Conservation (phyloP, 64 coral and sea anemone genomes). For the Platygyra sinensis region DNA sequence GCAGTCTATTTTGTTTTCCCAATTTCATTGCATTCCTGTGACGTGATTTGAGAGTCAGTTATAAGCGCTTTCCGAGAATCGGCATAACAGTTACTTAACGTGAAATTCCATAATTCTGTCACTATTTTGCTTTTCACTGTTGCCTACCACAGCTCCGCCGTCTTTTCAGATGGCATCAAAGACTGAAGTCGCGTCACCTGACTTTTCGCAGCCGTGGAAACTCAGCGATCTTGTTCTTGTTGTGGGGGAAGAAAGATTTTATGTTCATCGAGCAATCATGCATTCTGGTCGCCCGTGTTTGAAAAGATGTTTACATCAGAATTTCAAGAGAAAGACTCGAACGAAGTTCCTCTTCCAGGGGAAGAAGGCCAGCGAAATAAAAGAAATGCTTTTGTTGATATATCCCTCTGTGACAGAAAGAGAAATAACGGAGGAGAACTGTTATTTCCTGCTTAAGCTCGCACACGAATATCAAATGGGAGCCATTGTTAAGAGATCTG, state of each 20-base stretch:
- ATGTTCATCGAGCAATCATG: constrained; percentile 57
- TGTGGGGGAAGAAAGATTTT: constrained; percentile 31
- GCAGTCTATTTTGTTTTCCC: too few relatives aligned
- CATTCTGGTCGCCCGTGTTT: constrained; percentile 74
- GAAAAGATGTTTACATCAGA: constrained; percentile 63
- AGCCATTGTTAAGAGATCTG: background rate
- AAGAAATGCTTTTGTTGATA: constrained; percentile 57
- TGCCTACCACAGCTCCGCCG: background rate
- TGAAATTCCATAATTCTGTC: too few relatives aligned
- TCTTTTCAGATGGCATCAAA: background rate
- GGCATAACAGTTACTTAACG: too few relatives aligned
- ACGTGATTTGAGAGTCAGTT: too few relatives aligned
- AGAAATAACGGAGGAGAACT: constrained; percentile 33
- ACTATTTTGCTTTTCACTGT: background rate
- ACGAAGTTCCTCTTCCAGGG: constrained; percentile 42
- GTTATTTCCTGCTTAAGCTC: constrained; percentile 46
- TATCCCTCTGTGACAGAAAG: constrained; percentile 34
- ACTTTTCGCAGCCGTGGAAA: constrained; percentile 62
- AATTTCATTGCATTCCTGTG: too few relatives aligned
- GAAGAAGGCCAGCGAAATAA: constrained; percentile 50
- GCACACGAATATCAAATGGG: constrained; percentile 73
- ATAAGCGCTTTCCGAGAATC: too few relatives aligned
- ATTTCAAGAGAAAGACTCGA: constrained; percentile 17
- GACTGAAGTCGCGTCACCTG: background rate
- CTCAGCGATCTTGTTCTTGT: constrained; percentile 49